phyloP scores from a whole-genome alignment of 2,888 invertebrate species.

The Timandra comae region DNA sequence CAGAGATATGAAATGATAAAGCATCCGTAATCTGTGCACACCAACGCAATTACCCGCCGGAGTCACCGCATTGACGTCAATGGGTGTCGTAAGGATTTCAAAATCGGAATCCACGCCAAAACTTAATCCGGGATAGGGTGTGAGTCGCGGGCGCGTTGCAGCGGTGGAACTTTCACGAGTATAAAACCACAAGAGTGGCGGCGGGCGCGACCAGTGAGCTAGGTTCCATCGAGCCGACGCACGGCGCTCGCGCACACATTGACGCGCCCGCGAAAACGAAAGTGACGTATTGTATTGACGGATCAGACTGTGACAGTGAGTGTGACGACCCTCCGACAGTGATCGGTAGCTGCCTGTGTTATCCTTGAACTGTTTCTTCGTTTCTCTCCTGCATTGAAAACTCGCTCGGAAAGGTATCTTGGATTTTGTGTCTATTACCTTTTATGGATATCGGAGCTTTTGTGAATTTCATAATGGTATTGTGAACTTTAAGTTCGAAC shows the following conservation, averaged over 20 bases:
- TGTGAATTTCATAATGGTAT: no score
- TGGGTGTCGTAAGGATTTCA: constrained; percentile 62
- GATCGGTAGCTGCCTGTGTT: constrained; percentile 67
- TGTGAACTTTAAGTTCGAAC: no score
- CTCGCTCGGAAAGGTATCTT: constrained; percentile 62
- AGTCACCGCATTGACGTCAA: constrained; percentile 33
- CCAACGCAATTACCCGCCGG: constrained; percentile 3
- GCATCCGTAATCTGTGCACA: no score
- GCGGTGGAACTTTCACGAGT: constrained; percentile 70
- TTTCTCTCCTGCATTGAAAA: constrained; percentile 36
- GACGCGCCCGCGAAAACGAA: constrained; percentile 58
- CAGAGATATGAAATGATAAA: no score
- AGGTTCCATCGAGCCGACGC: constrained; percentile 38
- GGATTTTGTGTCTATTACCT: constrained; percentile 38
- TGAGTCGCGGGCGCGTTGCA: constrained; percentile 32
- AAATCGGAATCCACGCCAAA: constrained; percentile 50
- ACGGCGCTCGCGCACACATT: constrained; percentile 32
- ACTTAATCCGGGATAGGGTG: constrained; percentile 59
- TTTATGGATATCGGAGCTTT: neutral
- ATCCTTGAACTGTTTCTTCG: constrained; percentile 66
- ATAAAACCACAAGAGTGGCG: constrained; percentile 55
- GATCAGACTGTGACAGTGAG: constrained; percentile 58
- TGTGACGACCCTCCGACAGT: constrained; percentile 66
- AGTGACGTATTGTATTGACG: constrained; percentile 47
- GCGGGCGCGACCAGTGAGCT: constrained; percentile 67